Evolutionary conservation across 2,888 invertebrate species (phyloP), one percentile per base, ranked within the genome.

Genomic region (Thecophora atra): DNA sequence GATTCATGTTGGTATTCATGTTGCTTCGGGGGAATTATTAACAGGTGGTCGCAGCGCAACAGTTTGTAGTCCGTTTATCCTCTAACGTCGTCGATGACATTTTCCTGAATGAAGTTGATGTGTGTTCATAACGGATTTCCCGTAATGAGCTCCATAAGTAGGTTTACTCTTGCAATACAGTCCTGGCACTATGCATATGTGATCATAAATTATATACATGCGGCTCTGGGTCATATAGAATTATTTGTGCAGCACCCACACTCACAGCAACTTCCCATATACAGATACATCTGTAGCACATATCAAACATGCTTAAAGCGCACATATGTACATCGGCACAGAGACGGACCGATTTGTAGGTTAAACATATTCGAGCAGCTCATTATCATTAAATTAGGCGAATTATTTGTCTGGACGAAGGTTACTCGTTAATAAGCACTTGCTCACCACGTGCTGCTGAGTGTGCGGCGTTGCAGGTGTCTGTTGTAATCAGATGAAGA

Each of bases 341-440:
- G 70, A 66, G 6, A 51, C 44, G 37, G 37, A 56, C 51, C 51
- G 26, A 67, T 68, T 71, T 65, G 70, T 71, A 67, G 68, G 70
- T 63, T 73, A 73, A 71, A 69, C 47, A 71, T 68, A 64, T 56
- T 70, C 58, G 68, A 71, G 71, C 68, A 73, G 71, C 73, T 73
- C 71, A 73, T 73, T 73, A 73, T 73, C 73, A 73, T 73, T 73
- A 71, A 73, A 71, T 73, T 73, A 73, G 71, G 69, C 73, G 64
- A 73, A 73, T 73, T 71, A 73, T 73, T 73, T 71, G 71, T 71
- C 64, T 73, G 73, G 37, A 44, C 42, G 26, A 19, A 24, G 26
- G 26, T 19, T 13, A 44, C 42, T 1, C 28, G 30, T 30, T 42
- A n/a, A 63, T 21, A 47, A 1, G 28, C 58, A 24, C 26, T n/a